Percentiles rank a stretch among this genome's conserved stretches.
Evolutionary conservation across 2,113 vertebrate species (phyloP).

Genomic region (Barnardius zonarius): DNA sequence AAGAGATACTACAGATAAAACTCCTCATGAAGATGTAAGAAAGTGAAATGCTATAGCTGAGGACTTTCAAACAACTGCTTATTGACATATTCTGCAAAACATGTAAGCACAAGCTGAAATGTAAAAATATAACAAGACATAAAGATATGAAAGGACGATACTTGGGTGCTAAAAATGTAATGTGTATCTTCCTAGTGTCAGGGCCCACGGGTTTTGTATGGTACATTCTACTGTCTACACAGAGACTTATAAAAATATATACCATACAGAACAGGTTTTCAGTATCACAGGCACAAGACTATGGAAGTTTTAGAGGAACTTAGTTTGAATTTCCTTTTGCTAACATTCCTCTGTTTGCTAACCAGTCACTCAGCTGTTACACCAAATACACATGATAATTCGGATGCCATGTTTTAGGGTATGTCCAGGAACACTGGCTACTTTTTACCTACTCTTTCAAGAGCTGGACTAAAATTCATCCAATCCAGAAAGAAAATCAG

Average conservation of each 20-base stretch:
- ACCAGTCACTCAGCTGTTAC: neutral
- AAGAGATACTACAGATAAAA: conserved; percentile 46
- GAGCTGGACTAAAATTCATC: neutral
- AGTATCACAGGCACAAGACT: neutral
- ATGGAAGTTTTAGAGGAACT: neutral
- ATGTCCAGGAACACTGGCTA: neutral
- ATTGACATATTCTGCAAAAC: neutral
- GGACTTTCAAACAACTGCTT: neutral
- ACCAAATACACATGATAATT: neutral
- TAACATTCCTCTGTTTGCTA: neutral
- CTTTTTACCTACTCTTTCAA: neutral
- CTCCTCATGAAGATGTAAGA: conserved; percentile 5
- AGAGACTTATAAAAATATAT: neutral
- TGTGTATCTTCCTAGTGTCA: neutral
- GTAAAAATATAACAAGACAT: neutral
- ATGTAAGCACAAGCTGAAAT: neutral
- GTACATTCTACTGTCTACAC: neutral
- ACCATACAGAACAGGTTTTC: neutral
- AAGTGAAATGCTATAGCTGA: conserved; percentile 5
- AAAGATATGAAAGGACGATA: neutral
- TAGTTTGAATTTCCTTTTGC: neutral
- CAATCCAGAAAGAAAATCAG: neutral
- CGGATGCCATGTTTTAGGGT: neutral
- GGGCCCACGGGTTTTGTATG: neutral
- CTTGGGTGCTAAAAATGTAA: neutral